Base-by-base conservation (phyloP, 2,113 vertebrate genomes). In the Nesoenas mayeri region DNA sequence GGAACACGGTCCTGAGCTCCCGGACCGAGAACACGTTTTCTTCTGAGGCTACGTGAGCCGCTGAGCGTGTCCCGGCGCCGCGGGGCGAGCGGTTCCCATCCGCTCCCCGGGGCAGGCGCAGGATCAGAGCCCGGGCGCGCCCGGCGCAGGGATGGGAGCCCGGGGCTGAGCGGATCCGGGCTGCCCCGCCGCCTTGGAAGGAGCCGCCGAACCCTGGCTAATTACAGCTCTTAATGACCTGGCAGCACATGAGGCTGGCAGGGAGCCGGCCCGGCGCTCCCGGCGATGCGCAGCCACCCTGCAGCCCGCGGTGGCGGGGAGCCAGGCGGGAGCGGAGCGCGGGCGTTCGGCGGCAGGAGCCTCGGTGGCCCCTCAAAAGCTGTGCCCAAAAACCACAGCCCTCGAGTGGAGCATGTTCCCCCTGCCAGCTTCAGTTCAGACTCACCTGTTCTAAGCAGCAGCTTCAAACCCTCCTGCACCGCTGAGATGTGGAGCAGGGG, bases 361-460 rank as follows among this genome's bases (percentile, higher is more conserved):
- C 47, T 21, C 8, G 2, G 9, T 7, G 29, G 32, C 19, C 2
- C 24, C 31, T 48, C 56, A 0, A 22, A 18, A 57, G 34, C 64
- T 34, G 13, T 34, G 1, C 12, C 47, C 44, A 47, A 47, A 18
- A 47, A 20, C 22, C 6, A 4, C 78, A 22, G 69, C 51, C 36
- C 36, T 18, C 77, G 7, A 29, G 7, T 16, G 21, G 48, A 42
- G 20, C 9, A 40, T 57, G 56, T 26, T 54, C 29, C 3, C 17
- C n/a, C 26, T 17, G 3, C 56, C 25, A 2, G 34, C 31, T 28
- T 1, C 19, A 19, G 7, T 4, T 26, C 31, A 2, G 1, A 2
- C 25, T 47, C 44, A 4, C 42, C 34, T 9, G 3, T 15, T 15
- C 28, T 15, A 6, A 38, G 57, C 6, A 51, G 44, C 56, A 2